Evolutionary conservation across 35 echinoderm and acorn worm species (phyloP), one percentile per base, ranked within the genome.

Genomic region (Heliocidaris erythrogramma): DNA sequence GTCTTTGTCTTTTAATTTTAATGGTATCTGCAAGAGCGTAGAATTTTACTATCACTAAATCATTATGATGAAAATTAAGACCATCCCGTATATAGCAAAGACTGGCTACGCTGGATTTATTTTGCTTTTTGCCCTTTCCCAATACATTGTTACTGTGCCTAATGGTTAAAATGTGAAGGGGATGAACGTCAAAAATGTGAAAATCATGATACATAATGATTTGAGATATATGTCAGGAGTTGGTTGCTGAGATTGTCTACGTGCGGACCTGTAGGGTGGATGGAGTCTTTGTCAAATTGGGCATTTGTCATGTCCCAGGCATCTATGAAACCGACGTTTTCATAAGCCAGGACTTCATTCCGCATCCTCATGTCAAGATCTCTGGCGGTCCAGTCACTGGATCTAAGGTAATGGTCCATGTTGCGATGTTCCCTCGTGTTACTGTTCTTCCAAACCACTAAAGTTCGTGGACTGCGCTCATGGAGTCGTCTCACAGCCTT

Each of bases 221-320:
- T 60, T 60, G 13, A 87, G 10, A 92, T 49, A 30, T 87, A 85
- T 7, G 86, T 52, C 49, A 50, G 29, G 8, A 94, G n/a, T 47
- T 85, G 32, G 9, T 49, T 49, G 84, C 94, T 88, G 52, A 88
- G 84, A 48, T 50, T 88, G 13, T 88, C 32, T 21, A 49, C 90
- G 32, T 92, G 90, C 0, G 90, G 47, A 47, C 90, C 90, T 5
- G 5, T 6, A 92, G 90, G 90, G 31, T 92, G 90, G 7, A 92
- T 42, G 90, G 7, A 3, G n/a, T 92, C 32, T 92, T 42, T 18
- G 8, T 48, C 31, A 48, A 92, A 49, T 49, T 92, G 90, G 7
- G 90, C 90, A 49, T 49, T 92, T 49, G 90, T 48, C 90, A 92
- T 92, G 42, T 92, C 90, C 90, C 90, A 92, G 42, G 90, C 90